Evolutionary conservation across 2,797 vertebrate genomes (phyloP).

Genomic region (Antrozous pallidus): DNA sequence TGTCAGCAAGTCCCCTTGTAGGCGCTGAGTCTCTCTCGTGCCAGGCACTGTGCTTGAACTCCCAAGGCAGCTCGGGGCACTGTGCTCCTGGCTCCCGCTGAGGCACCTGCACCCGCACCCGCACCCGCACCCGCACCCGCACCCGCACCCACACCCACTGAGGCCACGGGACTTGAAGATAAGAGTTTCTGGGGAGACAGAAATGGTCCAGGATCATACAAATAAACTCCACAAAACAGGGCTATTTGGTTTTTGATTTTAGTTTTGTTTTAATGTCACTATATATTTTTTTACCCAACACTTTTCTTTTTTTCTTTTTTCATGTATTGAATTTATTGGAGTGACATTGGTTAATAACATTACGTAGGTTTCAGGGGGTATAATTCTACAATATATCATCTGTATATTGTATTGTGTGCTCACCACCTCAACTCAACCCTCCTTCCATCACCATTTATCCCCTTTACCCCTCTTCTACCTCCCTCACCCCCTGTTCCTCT

Average conservation of each 20-base stretch:
- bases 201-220: background rate
- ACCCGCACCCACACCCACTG: background rate
- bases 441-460: background rate
- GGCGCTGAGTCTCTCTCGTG: background rate
- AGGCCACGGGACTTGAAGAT: background rate
- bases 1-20: background rate
- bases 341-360: background rate
- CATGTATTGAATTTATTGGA: background rate
- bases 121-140: background rate
- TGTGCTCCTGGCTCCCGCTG: background rate
- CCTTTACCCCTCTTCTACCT: background rate
- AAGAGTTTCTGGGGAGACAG: background rate
- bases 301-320: background rate
- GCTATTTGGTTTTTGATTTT: background rate
- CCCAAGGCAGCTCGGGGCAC: fast-evolving
- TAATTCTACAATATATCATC: background rate
- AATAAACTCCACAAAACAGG: background rate
- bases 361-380: background rate
- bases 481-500: background rate
- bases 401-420: background rate
- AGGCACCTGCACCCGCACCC: background rate
- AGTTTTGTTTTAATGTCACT: background rate
- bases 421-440: background rate
- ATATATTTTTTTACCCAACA: background rate
- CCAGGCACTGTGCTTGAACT: background rate